A percentile compares a stretch with the other conserved stretches of the same genome.
These are phyloP conservation scores for human (Homo sapiens) DNA, from an alignment of 2,113 vertebrate species.

Conservation along the genomic window DNA sequence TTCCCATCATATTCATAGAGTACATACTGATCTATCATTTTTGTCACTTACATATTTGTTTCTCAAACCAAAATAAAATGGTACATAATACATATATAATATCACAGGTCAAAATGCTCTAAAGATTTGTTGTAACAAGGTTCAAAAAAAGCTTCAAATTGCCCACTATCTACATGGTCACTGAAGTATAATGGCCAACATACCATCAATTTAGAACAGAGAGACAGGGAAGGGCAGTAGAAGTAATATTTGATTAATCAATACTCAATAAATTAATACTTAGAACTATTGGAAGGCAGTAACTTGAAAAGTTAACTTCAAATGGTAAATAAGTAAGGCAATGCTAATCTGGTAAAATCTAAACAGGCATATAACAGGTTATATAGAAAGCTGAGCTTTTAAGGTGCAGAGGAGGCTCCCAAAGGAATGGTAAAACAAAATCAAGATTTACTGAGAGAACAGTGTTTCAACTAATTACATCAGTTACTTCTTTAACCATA, in stretches of 20 bases:
- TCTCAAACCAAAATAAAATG: neutral
- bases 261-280: conserved; percentile 14
- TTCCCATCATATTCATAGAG: neutral
- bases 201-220: neutral
- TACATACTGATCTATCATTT: neutral
- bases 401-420: neutral
- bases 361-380: neutral
- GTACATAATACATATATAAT: neutral
- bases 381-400: neutral
- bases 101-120: neutral
- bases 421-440: neutral
- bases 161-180: neutral
- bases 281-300: neutral
- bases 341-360: neutral
- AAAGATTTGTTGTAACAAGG: neutral
- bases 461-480: conserved; percentile 1
- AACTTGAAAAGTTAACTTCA: neutral
- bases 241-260: neutral
- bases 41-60: neutral
- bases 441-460: neutral
- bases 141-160: neutral
- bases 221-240: neutral
- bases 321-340: neutral
- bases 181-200: neutral
- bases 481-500: conserved; percentile 5